phyloP scores from a whole-genome alignment of 2,888 invertebrate species.

The Papilio demoleus region DNA sequence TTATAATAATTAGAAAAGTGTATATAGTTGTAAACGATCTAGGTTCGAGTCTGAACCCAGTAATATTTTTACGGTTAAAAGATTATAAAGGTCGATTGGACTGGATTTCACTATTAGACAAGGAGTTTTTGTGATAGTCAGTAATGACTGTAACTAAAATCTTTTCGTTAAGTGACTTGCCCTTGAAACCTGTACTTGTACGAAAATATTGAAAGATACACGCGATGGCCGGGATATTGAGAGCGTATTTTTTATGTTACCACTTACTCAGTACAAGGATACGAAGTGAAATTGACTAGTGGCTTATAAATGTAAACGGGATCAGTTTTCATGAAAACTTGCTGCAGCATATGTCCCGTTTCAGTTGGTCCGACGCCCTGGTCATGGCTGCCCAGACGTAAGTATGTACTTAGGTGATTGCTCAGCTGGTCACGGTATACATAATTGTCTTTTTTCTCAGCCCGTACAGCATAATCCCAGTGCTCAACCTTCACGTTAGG shows the following conservation, averaged over 20 bases:
- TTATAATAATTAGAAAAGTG: not conserved
- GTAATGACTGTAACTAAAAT: not conserved
- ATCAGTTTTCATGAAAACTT: conserved; percentile 70
- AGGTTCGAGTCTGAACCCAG: not conserved
- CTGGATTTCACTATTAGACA: not conserved
- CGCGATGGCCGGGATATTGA: too few relatives aligned
- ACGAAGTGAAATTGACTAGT: conserved; percentile 76
- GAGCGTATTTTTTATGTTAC: not conserved
- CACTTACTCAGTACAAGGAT: conserved; percentile 78
- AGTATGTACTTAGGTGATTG: conserved; percentile 78
- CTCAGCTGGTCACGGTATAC: conserved; percentile 73
- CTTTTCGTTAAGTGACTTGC: too few relatives aligned
- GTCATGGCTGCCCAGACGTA: conserved; percentile 70
- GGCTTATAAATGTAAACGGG: conserved; percentile 74
- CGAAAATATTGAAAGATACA: too few relatives aligned
- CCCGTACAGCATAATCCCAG: conserved; percentile 72
- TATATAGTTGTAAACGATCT: not conserved
- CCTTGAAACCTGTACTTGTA: too few relatives aligned
- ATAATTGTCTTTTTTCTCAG: conserved; percentile 78
- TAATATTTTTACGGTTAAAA: not conserved
- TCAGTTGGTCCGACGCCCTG: conserved; percentile 70
- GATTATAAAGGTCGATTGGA: not conserved
- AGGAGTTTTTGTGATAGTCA: not conserved
- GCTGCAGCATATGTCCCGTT: conserved; percentile 75
- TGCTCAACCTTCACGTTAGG: conserved; percentile 71